These are phyloP conservation scores for Apodemus sylvaticus DNA, from an alignment of 2,113 vertebrate species.

Conservation along the genomic window DNA sequence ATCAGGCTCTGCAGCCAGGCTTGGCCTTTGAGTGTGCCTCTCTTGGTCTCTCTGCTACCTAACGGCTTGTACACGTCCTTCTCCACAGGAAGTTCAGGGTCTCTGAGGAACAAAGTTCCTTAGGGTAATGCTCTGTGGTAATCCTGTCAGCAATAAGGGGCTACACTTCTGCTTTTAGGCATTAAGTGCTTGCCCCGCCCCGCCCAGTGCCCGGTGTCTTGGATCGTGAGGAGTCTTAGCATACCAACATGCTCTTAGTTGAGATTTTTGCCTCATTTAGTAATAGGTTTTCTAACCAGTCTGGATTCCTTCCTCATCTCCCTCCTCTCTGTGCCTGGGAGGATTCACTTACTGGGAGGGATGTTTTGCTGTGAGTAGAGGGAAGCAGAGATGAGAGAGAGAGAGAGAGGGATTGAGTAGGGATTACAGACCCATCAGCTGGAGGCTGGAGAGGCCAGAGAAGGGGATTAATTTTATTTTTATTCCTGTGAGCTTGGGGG, in stretches of 20 bases:
- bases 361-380: conserved; percentile 61
- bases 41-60: background rate
- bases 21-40: background rate
- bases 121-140: background rate
- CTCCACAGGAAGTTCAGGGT: background rate
- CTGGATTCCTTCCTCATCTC: background rate
- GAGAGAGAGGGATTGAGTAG: conserved; percentile 81
- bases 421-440: conserved; percentile 81
- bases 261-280: background rate
- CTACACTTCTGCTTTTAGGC: background rate
- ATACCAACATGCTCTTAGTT: background rate
- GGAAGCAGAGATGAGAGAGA: conserved; percentile 41
- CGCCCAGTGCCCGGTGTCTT: background rate
- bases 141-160: background rate
- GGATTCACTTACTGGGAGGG: background rate
- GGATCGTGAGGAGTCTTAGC: background rate
- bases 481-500: conserved; percentile 68
- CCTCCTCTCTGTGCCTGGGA: background rate
- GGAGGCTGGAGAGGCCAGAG: conserved; percentile 72
- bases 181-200: no score
- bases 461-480: conserved; percentile 88
- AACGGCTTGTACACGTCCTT: background rate
- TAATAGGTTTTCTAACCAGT: background rate
- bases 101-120: background rate
- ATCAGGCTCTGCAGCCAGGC: background rate